Percentiles rank a stretch among this genome's conserved stretches.
These are phyloP conservation scores for Hyppa rectilinea DNA, from an alignment of 2,888 invertebrate genomes.

Conservation along the genomic window DNA sequence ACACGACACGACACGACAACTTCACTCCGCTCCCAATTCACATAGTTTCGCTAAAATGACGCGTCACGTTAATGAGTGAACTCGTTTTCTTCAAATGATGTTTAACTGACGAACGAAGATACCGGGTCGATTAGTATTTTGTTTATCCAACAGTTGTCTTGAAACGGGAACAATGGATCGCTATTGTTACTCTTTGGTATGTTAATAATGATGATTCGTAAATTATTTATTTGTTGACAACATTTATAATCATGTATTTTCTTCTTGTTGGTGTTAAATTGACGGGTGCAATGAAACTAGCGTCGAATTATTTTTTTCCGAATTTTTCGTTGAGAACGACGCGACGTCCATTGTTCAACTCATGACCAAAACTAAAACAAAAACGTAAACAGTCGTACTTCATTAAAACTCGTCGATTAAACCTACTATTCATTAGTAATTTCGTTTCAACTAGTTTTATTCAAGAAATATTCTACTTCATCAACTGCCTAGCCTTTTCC, in stretches of 20 bases:
- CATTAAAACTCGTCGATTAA: too few species aligned
- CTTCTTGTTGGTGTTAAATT: not conserved
- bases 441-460: not conserved
- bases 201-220: constrained; percentile 29
- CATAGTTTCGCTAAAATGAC: constrained; percentile 62
- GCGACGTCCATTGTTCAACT: constrained; percentile 9
- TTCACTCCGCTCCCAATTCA: constrained; percentile 59
- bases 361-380: not conserved
- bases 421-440: not conserved
- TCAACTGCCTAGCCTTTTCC: too few species aligned
- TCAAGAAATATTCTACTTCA: not conserved
- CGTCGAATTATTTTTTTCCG: not conserved
- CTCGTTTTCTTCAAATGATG: constrained; percentile 51
- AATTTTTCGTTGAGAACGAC: not conserved
- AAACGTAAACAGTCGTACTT: not conserved
- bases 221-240: constrained; percentile 20
- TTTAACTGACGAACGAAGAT: constrained; percentile 44
- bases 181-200: constrained; percentile 53
- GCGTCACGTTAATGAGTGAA: constrained; percentile 54
- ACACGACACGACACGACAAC: constrained; percentile 74
- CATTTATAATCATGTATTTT: constrained; percentile 13
- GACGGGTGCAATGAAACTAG: not conserved
- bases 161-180: constrained; percentile 54
- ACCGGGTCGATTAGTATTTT: constrained; percentile 47
- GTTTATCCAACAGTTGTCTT: constrained; percentile 41